Conservation (phyloP, 2,113 vertebrate species). For the Aptenodytes forsteri region DNA sequence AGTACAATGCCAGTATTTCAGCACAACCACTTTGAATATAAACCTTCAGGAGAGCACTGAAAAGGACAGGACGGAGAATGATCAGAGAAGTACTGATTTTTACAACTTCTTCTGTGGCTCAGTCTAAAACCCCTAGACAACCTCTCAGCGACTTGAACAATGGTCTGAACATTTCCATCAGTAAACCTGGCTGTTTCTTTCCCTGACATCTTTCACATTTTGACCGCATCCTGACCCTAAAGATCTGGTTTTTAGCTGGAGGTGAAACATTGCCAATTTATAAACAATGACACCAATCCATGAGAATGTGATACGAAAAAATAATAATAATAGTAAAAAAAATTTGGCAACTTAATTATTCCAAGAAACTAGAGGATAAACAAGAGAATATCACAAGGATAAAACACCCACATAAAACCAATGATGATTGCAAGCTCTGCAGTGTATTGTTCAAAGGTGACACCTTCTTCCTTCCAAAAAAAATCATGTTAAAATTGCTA, state of each 20-base stretch:
- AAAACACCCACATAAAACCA: background rate
- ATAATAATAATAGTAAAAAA: background rate
- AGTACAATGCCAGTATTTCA: background rate
- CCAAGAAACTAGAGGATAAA: background rate
- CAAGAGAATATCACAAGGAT: background rate
- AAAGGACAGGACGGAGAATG: background rate
- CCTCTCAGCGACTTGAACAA: background rate
- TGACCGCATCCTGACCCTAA: background rate
- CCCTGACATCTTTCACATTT: background rate
- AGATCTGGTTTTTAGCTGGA: background rate
- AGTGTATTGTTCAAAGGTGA: background rate
- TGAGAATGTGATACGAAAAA: background rate
- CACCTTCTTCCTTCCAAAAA: background rate
- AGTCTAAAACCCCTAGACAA: background rate
- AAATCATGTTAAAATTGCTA: background rate
- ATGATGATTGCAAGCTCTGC: background rate
- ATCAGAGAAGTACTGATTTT: background rate
- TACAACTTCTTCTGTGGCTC: background rate
- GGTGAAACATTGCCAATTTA: background rate
- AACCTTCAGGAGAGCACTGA: background rate
- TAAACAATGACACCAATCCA: background rate
- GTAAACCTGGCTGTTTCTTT: background rate
- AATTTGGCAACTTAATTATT: background rate
- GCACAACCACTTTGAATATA: background rate
- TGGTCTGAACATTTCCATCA: background rate